Evolutionary conservation across 2,888 invertebrate genomes (phyloP), one percentile per base, ranked within the genome.

Genomic region (Agelastica alni): DNA sequence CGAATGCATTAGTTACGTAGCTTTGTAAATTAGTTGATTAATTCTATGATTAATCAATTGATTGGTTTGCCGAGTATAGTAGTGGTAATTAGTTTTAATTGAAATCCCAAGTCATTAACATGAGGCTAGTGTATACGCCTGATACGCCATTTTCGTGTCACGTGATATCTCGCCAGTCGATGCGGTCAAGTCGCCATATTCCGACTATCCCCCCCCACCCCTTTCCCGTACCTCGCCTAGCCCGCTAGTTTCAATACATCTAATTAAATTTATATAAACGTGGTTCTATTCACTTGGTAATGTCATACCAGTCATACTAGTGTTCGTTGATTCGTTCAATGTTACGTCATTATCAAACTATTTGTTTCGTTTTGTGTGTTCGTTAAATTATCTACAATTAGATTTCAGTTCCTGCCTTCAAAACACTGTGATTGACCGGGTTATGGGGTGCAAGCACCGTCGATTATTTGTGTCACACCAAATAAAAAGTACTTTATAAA

Each of bases 81-180:
- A 69, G 71, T 69, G 64, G 72, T 77, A 77, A 77, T 76, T 76
- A 76, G 75, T 76, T 82, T 82, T 84, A 85, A 85, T 85, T 85
- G 84, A 84, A 84, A 84, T 83, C 83, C 83, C 71, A 80, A 83
- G 82, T 83, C 83, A 82, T 81, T 82, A 82, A 80, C 81, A 79
- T 81, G 46, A 44, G 34, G 32, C 45, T 34, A 47, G 51, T 51
- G 42, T 48, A 41, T 49, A 31, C 26, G 30, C 20, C 39, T 51
- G 49, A 48, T 54, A 48, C 44, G 44, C 48, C 43, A 54, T 54
- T 49, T 49, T 49, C 43, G 32, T 49, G 48, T 43, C 44, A 48
- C 45, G 41, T 49, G 49, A 41, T 41, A 28, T 28, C 7, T 14
- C 16, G 64, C 62, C 59, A 61, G 66, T 62, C 64, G 62, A 59